Conservation (phyloP, 2,888 invertebrate genomes). For the Plagiodera versicolora region DNA sequence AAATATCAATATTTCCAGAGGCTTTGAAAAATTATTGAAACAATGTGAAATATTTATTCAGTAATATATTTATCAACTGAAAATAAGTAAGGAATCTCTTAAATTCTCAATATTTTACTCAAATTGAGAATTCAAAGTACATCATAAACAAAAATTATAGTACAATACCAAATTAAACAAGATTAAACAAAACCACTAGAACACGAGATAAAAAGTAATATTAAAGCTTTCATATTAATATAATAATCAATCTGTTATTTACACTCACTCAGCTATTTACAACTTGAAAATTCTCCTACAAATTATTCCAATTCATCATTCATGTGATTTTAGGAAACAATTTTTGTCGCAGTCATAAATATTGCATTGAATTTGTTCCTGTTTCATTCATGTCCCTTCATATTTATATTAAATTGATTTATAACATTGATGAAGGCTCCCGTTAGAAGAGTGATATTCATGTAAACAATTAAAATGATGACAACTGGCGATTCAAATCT, state of each 20-base stretch:
- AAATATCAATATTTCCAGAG: too few species aligned
- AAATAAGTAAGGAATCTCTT: neutral
- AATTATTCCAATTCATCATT: neutral
- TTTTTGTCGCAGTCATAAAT: neutral
- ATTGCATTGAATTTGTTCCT: neutral
- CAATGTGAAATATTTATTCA: too few species aligned
- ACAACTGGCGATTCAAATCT: too few species aligned
- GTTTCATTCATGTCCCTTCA: neutral
- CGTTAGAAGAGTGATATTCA: too few species aligned
- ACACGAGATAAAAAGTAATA: slow-evolving; percentile 12
- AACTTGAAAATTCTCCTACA: neutral
- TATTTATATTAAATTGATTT: neutral
- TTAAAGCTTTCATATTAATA: slow-evolving; percentile 19
- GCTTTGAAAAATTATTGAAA: too few species aligned
- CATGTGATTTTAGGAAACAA: neutral
- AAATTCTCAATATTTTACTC: slow-evolving; percentile 5
- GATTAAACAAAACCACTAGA: slow-evolving; percentile 10
- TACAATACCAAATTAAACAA: slow-evolving; percentile 8
- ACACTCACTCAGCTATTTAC: slow-evolving; percentile 19
- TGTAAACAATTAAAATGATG: too few species aligned
- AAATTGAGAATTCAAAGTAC: too few species aligned
- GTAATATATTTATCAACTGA: too few species aligned
- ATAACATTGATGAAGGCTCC: too few species aligned
- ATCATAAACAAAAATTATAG: slow-evolving; percentile 10
- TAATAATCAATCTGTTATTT: slow-evolving; percentile 11